phyloP scores from a whole-genome alignment of 2,888 invertebrate genomes.

The Andrena bucephala region DNA sequence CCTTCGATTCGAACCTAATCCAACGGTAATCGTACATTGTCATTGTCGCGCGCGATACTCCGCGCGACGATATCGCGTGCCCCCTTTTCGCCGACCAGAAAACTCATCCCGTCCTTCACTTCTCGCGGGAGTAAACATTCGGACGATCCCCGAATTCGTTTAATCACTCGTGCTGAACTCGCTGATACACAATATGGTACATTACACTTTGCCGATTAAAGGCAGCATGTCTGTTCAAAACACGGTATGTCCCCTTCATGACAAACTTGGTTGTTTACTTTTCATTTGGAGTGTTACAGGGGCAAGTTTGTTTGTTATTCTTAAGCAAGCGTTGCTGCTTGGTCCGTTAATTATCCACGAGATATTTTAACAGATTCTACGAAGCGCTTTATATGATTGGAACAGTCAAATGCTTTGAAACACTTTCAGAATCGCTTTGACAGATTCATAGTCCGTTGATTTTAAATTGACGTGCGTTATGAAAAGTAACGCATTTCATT shows the following conservation, averaged over 20 bases:
- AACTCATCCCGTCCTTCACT: background rate
- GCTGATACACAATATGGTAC: background rate
- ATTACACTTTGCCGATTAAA: background rate
- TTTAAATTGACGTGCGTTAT: no score
- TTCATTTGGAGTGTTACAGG: background rate
- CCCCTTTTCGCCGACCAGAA: conserved; percentile 9
- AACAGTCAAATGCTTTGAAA: no score
- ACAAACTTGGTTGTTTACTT: background rate
- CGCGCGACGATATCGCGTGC: conserved; percentile 19
- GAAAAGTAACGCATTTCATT: no score
- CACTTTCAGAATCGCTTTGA: no score
- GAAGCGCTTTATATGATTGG: background rate
- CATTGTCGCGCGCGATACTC: conserved; percentile 5
- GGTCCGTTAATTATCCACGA: background rate
- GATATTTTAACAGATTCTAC: background rate
- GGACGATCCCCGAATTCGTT: background rate
- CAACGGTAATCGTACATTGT: conserved; percentile 12
- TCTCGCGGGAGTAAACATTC: conserved; percentile 6
- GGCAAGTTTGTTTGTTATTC: background rate
- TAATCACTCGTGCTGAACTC: conserved; percentile 2
- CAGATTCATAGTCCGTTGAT: no score
- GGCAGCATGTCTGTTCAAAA: background rate
- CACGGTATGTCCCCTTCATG: background rate
- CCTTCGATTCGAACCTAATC: background rate
- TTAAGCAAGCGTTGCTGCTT: background rate